phyloP scores from a whole-genome alignment of 2,888 invertebrate genomes.

The Troides aeacus region DNA sequence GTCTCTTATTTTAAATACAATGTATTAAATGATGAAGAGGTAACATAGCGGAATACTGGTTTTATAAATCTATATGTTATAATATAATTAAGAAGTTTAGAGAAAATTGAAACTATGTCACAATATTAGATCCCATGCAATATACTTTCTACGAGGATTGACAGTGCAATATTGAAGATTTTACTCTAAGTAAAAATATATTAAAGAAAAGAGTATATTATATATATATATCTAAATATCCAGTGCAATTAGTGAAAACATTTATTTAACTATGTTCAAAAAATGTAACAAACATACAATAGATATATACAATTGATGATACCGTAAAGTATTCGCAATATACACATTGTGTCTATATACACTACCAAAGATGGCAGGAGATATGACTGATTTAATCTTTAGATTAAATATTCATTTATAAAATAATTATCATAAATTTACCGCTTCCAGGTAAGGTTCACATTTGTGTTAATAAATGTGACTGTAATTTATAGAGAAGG shows the following conservation, averaged over 20 bases:
- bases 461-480: conserved; percentile 22
- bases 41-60: conserved; percentile 18
- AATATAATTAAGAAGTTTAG: conserved; percentile 25
- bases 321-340: conserved; percentile 34
- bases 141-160: conserved; percentile 51
- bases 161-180: conserved; percentile 74
- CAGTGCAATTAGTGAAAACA: conserved; percentile 68
- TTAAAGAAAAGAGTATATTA: conserved; percentile 43
- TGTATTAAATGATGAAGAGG: conserved; percentile 7
- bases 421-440: conserved; percentile 32
- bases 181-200: conserved; percentile 73
- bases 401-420: conserved; percentile 38
- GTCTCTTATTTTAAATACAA: conserved; percentile 8
- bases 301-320: conserved; percentile 37
- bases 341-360: conserved; percentile 40
- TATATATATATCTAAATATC: conserved; percentile 47
- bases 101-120: conserved; percentile 33
- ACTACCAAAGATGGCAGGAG: conserved; percentile 68
- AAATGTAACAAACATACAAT: conserved; percentile 31
- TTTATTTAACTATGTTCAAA: conserved; percentile 35
- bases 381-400: conserved; percentile 46
- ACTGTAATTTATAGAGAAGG: conserved; percentile 10
- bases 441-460: conserved; percentile 29
- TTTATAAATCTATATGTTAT: conserved; percentile 15
- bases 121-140: conserved; percentile 45